These are phyloP conservation scores for Arbacia lixula DNA, from an alignment of 53 echinoderm and acorn worm species.

Conservation along the genomic window DNA sequence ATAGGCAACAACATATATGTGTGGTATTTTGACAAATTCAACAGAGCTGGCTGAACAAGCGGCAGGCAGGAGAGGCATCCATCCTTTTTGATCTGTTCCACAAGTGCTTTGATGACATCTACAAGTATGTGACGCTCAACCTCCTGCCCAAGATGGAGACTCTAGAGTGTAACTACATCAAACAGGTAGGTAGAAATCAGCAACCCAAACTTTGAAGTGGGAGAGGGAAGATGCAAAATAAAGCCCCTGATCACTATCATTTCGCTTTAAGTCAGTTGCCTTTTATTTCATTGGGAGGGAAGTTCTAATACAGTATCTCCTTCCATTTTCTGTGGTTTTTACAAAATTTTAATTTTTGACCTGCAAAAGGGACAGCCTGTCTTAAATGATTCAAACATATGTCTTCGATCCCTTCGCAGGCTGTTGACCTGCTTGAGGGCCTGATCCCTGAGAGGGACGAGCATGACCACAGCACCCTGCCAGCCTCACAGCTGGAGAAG, in stretches of 20 bases:
- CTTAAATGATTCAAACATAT: too few species aligned
- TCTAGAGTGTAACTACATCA: slow-evolving; percentile 97
- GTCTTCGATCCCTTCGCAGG: slow-evolving; percentile 40
- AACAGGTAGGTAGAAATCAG: slow-evolving; percentile 95
- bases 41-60: slow-evolving; percentile 90
- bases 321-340: too few species aligned
- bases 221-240: too few species aligned
- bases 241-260: too few species aligned
- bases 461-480: slow-evolving; percentile 84
- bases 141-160: slow-evolving; percentile 92
- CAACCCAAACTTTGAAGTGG: too few species aligned
- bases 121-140: slow-evolving; percentile 69
- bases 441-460: slow-evolving; percentile 93
- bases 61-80: slow-evolving; percentile 80
- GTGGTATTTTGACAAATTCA: too few species aligned
- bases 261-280: too few species aligned
- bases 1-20: too few species aligned
- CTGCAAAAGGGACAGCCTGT: too few species aligned
- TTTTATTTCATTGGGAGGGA: too few species aligned
- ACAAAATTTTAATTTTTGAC: too few species aligned
- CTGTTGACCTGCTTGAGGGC: slow-evolving; percentile 86
- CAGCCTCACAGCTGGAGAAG: slow-evolving; percentile 87
- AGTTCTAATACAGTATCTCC: too few species aligned
- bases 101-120: slow-evolving; percentile 95
- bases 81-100: slow-evolving; percentile 80